Evolutionary conservation across 2,888 invertebrate genomes (phyloP), one percentile per base, ranked within the genome.

Genomic region (Bugula neritina): DNA sequence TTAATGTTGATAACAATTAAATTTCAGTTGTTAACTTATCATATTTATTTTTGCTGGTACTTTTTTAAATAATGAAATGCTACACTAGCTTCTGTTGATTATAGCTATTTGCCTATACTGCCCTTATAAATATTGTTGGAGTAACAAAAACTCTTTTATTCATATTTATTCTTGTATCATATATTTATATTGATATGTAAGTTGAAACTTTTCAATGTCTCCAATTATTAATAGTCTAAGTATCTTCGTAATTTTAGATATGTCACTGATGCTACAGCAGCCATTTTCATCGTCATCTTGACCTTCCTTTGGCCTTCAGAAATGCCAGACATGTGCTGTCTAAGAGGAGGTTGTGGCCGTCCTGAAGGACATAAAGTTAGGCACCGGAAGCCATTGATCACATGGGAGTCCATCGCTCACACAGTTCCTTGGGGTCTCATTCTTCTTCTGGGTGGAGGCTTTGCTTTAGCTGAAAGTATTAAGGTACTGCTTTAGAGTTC

Each of bases 221-320:
- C n/a, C n/a, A n/a, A n/a, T n/a, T n/a, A n/a, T n/a, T n/a, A n/a
- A n/a, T n/a, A n/a, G n/a, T n/a, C n/a, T n/a, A n/a, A n/a, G n/a
- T n/a, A n/a, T n/a, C n/a, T n/a, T n/a, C n/a, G n/a, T 43, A 10
- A 31, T 63, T 63, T 17, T 74, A 84, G 83, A 21, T 81, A 77
- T 71, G 79, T 84, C 1, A 80, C 82, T 1, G 86, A 86, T 76
- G 85, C 86, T 0, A 85, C 86, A 0, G 83, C 85, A 17, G 94
- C 93, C 0, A 89, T 93, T 80, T 89, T 92, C 75, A 89, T 94
- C 21, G 91, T 91, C 0, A 86, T 93, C 69, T 84, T 93, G 35
- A 89, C 94, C 83, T 95, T 94, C 83, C 85, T 92, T 34, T 86
- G 94, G 31, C 95, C 95, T 0, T 89, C 92, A 76, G 71, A 90